Conservation (phyloP, 2,797 vertebrate species). For the Spondyliosoma cantharus region DNA sequence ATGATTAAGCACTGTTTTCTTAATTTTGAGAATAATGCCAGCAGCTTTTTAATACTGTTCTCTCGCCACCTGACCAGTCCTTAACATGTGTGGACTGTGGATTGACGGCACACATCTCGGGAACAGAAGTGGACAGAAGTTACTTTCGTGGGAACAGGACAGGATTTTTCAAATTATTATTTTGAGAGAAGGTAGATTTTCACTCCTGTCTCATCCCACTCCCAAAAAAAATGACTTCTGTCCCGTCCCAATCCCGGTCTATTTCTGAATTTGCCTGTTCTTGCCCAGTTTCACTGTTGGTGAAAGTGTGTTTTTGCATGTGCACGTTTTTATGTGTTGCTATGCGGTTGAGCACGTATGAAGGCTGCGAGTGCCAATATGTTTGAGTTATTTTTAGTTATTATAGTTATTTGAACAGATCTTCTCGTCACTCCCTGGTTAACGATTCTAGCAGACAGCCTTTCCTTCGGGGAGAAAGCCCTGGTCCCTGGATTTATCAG, state of each 20-base stretch:
- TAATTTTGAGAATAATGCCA: too few relatives aligned
- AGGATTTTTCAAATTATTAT: too few relatives aligned
- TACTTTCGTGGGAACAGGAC: too few relatives aligned
- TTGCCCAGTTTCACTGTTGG: neutral
- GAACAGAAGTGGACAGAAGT: too few relatives aligned
- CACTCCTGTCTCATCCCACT: too few relatives aligned
- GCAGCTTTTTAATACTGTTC: neutral
- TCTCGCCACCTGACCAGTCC: too few relatives aligned
- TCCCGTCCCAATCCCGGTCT: too few relatives aligned
- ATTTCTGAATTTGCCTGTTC: neutral
- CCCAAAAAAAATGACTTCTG: too few relatives aligned
- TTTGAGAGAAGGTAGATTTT: too few relatives aligned
- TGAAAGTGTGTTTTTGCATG: conserved; percentile 13
- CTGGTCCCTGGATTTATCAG: conserved; percentile 67
- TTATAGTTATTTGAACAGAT: conserved; percentile 65
- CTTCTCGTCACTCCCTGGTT: conserved; percentile 59
- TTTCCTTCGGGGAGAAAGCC: conserved; percentile 51
- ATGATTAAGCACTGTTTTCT: too few relatives aligned
- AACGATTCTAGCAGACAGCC: conserved; percentile 71
- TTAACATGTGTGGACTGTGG: too few relatives aligned
- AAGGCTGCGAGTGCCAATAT: conserved; percentile 20
- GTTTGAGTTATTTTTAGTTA: conserved; percentile 58
- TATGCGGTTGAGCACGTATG: conserved; percentile 4
- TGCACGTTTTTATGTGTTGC: neutral
- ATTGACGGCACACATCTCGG: too few relatives aligned